phyloP scores from a whole-genome alignment of 2,888 invertebrate species.

The Eubasilissa splendida region DNA sequence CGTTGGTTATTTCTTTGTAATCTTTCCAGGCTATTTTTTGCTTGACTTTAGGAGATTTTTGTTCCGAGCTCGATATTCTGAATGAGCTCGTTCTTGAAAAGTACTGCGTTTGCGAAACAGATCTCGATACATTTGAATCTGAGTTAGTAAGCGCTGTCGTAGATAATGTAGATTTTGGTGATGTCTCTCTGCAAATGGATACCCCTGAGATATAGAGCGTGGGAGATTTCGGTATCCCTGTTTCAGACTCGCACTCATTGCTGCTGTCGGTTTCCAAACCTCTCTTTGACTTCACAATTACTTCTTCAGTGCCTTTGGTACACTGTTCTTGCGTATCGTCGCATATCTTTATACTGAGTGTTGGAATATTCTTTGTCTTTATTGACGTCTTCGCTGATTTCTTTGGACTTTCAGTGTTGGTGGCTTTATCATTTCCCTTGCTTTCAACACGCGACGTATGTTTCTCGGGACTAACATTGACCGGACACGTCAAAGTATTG shows the following conservation, averaged over 20 bases:
- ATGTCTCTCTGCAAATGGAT: constrained; percentile 72
- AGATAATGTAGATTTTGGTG: constrained; percentile 67
- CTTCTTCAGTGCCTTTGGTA: constrained; percentile 38
- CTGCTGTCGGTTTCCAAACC: constrained; percentile 69
- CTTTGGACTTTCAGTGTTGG: constrained; percentile 52
- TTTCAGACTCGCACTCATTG: constrained; percentile 73
- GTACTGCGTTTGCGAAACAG: constrained; percentile 64
- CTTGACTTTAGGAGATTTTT: constrained; percentile 55
- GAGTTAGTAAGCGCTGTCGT: constrained; percentile 60
- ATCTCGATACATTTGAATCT: constrained; percentile 65
- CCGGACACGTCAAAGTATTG: constrained; percentile 25
- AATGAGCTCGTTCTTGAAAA: constrained; percentile 48
- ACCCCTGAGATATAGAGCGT: constrained; percentile 74
- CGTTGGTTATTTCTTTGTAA: constrained; percentile 39
- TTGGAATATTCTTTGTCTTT: constrained; percentile 55
- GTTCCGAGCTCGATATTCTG: constrained; percentile 49
- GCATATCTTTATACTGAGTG: constrained; percentile 66
- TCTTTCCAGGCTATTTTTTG: constrained; percentile 55
- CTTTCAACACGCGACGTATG: background rate
- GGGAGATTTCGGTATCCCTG: constrained; percentile 73
- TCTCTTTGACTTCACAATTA: constrained; percentile 53
- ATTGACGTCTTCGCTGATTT: constrained; percentile 28
- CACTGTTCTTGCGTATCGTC: constrained; percentile 60
- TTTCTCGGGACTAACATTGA: constrained; percentile 39
- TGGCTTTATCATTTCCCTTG: constrained; percentile 14